Evolutionary conservation across 2,888 invertebrate species (phyloP).

Genomic region (Conchocele bisecta): DNA sequence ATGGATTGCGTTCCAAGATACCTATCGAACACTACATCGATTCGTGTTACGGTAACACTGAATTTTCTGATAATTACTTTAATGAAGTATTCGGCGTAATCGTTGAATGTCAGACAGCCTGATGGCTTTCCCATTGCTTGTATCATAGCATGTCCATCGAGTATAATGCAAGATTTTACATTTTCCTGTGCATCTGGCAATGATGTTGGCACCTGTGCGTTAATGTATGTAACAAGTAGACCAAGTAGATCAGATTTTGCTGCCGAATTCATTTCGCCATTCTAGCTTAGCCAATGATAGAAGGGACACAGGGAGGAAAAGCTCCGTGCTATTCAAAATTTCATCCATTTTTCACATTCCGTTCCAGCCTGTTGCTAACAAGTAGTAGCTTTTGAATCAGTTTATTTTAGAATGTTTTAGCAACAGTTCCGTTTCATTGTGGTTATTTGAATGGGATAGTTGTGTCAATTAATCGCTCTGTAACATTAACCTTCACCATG

Average conservation of each 20-base stretch:
- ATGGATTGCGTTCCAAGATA: slow-evolving; percentile 22
- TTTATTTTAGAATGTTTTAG: no score
- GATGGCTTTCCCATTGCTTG: slow-evolving; percentile 36
- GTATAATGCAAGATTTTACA: background rate
- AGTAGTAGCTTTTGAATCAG: no score
- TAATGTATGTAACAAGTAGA: background rate
- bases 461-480: no score
- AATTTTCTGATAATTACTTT: slow-evolving; percentile 17
- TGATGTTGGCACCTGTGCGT: background rate
- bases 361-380: no score
- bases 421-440: no score
- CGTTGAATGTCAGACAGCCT: slow-evolving; percentile 26
- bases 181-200: background rate
- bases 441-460: no score
- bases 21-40: slow-evolving; percentile 40
- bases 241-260: slow-evolving; percentile 5
- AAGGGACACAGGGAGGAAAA: no score
- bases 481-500: no score
- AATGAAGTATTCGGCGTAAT: slow-evolving; percentile 28
- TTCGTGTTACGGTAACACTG: background rate
- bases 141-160: slow-evolving; percentile 44
- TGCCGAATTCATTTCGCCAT: slow-evolving; percentile 5
- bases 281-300: no score
- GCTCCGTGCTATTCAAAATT: no score
- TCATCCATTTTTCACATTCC: no score